Percentiles rank a stretch among this genome's conserved stretches.
These are phyloP conservation scores for Oryzias dopingdopingensis DNA, from an alignment of 2,797 vertebrate genomes.

Conservation along the genomic window DNA sequence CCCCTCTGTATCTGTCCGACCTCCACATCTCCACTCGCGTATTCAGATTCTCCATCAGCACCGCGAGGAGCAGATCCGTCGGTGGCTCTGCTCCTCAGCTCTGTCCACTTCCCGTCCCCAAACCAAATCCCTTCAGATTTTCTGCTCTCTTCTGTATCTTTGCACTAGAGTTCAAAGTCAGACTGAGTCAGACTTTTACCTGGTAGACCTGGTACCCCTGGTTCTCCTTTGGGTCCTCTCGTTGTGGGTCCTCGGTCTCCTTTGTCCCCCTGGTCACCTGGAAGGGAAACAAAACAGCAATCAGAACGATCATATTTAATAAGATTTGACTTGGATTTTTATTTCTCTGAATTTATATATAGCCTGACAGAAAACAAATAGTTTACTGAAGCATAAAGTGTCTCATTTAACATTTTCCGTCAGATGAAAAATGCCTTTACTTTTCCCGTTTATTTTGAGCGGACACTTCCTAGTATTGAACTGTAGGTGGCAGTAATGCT, in stretches of 20 bases:
- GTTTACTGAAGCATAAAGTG: too few relatives aligned
- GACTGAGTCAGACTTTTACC: constrained; percentile 69
- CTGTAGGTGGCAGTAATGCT: constrained; percentile 9
- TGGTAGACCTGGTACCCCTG: constrained; percentile 86
- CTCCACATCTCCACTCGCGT: too few relatives aligned
- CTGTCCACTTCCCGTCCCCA: too few relatives aligned
- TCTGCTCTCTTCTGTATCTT: too few relatives aligned
- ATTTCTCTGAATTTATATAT: too few relatives aligned
- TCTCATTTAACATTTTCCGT: too few relatives aligned
- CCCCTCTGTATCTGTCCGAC: too few relatives aligned
- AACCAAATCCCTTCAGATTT: too few relatives aligned
- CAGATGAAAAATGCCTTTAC: background rate
- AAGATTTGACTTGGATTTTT: background rate
- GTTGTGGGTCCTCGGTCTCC: constrained; percentile 87
- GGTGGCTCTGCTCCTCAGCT: too few relatives aligned
- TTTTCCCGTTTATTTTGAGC: background rate
- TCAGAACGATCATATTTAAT: constrained; percentile 13
- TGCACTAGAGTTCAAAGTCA: background rate
- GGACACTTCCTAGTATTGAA: background rate
- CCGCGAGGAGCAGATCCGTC: too few relatives aligned
- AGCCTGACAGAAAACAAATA: too few relatives aligned
- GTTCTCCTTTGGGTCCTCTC: constrained; percentile 86
- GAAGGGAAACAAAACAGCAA: background rate
- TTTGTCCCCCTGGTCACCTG: constrained; percentile 92
- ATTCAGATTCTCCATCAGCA: too few relatives aligned